Conservation (phyloP, 2,113 vertebrate species). For the Nymphicus hollandicus region DNA sequence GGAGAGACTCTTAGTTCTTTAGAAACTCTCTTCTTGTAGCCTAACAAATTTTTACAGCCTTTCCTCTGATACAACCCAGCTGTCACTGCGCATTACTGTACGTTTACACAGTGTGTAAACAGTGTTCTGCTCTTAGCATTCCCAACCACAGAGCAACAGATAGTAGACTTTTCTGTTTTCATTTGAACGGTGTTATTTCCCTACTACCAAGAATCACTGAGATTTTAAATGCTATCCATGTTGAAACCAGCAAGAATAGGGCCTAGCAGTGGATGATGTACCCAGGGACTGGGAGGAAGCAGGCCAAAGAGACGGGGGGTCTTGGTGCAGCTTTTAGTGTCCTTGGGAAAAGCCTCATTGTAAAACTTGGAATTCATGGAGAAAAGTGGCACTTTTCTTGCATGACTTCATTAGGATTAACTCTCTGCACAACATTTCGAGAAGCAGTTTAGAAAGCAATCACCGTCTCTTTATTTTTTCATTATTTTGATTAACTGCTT, state of each 20-base stretch:
- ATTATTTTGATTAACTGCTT: background rate
- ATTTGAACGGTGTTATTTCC: background rate
- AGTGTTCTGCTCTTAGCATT: background rate
- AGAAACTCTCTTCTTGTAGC: background rate
- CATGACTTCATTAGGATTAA: background rate
- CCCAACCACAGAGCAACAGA: constrained; percentile 17
- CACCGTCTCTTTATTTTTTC: background rate
- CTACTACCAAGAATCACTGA: background rate
- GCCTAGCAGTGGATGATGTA: background rate
- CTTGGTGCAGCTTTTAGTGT: background rate
- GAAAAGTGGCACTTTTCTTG: background rate
- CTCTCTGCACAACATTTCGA: background rate
- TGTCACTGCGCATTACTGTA: constrained; percentile 10
- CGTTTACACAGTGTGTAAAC: constrained; percentile 22
- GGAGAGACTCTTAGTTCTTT: background rate
- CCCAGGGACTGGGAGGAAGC: background rate
- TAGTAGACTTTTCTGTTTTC: constrained; percentile 14
- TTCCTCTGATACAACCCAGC: constrained; percentile 58
- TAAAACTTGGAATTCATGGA: background rate
- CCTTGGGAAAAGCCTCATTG: background rate
- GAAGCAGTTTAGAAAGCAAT: background rate
- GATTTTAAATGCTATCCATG: background rate
- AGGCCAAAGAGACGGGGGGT: background rate
- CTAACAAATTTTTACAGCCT: background rate
- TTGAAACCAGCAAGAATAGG: background rate